Conservation (phyloP, 35 echinoderm and acorn worm species). For the Apostichopus parvimensis region DNA sequence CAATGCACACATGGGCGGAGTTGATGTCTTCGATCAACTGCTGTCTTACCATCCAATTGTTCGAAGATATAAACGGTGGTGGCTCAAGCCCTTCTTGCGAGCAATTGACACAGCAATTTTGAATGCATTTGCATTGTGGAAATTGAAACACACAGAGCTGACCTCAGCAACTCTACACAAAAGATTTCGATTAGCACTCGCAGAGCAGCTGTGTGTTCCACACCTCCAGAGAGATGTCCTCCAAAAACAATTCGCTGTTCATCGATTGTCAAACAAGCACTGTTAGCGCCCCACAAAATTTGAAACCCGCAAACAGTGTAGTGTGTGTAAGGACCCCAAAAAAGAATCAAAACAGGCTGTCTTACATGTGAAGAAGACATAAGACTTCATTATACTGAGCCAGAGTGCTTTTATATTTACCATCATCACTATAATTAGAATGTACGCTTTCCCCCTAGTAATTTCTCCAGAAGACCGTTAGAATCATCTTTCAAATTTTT, state of each 20-base stretch:
- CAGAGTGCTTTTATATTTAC: no score
- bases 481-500: no score
- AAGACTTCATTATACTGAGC: not conserved
- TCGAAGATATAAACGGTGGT: conserved; percentile 17
- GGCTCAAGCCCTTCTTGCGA: not conserved
- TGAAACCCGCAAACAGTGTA: not conserved
- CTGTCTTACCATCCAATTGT: conserved; percentile 9
- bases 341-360: not conserved
- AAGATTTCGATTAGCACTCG: not conserved
- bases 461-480: no score
- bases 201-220: not conserved
- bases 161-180: not conserved
- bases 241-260: not conserved
- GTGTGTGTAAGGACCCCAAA: not conserved
- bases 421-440: no score
- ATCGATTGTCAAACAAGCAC: not conserved
- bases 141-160: not conserved
- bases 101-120: conserved; percentile 25
- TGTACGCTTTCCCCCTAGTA: no score
- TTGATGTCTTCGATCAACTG: not conserved
- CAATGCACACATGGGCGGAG: no score
- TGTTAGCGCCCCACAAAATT: not conserved
- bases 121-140: conserved; percentile 38
- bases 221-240: not conserved
- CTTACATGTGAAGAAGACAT: not conserved